phyloP scores from a whole-genome alignment of 2,797 vertebrate species.

The Tapirus indicus region DNA sequence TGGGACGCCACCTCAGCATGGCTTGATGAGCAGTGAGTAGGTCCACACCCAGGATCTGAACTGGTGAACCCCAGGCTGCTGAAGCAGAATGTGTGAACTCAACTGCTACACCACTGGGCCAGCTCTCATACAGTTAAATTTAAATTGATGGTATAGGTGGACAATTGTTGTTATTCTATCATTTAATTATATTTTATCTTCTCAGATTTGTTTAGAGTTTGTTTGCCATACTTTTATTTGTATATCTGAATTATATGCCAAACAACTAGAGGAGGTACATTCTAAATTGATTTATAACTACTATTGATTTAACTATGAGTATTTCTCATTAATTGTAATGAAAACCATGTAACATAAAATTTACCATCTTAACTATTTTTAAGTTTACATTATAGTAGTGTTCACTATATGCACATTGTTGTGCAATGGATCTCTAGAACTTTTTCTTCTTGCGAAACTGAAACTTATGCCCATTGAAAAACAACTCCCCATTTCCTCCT shows the following conservation, averaged over 20 bases:
- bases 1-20: too few species aligned
- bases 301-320: neutral
- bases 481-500: neutral
- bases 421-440: neutral
- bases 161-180: neutral
- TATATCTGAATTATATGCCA: constrained; percentile 37
- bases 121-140: neutral
- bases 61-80: too few species aligned
- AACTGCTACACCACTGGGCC: too few species aligned
- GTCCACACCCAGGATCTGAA: too few species aligned
- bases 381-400: neutral
- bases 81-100: too few species aligned
- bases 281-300: neutral
- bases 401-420: neutral
- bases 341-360: neutral
- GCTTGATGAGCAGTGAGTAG: too few species aligned
- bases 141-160: neutral
- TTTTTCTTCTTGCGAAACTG: neutral
- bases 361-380: neutral
- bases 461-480: neutral
- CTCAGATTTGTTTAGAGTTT: constrained; percentile 4
- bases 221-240: constrained; percentile 19
- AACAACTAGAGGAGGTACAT: neutral
- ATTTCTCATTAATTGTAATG: neutral
- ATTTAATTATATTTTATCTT: constrained; percentile 54